Base-by-base conservation (phyloP, 1,140 invertebrate genomes). In the Hylaeus anthracinus region DNA sequence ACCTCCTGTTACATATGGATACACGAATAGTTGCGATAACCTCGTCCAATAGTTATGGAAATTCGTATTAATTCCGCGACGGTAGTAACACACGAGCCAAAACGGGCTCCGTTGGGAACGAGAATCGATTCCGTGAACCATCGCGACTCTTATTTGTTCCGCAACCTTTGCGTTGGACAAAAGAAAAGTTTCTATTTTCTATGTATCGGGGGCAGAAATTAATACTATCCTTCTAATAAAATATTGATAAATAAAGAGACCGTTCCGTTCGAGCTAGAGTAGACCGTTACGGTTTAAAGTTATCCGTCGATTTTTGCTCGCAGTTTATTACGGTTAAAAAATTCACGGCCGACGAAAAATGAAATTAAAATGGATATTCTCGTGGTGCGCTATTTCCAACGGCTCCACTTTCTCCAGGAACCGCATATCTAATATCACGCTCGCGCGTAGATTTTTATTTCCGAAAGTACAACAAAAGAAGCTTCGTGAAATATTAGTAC, bases 11-110 rank as follows among this genome's bases (percentile, higher is more conserved):
- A 72, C 69, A 56, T 56, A 64, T 56, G 70, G 60, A 64, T 72
- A 64, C 48, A 39, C 69, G 60, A 60, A 64, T 64, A 72, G 69
- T 79, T 78, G 69, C 26, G 48, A 72, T 79, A 79, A 79, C 69
- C 69, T 72, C 41, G 12, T 72, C 60, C 69, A 64, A 72, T 64
- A 72, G 76, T 72, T 79, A 79, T 72, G 76, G 69, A 72, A 79
- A 79, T 79, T 79, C 51, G 58, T 79, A 79, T 79, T 79, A 79
- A 72, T 72, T 79, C 51, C 48, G 5, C 14, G 51, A 26, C n/a
- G 69, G n/a, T 48, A 6, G 48, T 14, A 79, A 45, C 41, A 51
- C 60, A 12, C 39, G 12, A 39, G 15, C 10, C 60, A n/a, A 51
- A 70, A 64, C 56, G 43, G 8, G 12, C 12, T 78, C 12, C 9